These are phyloP conservation scores for Phengaris arion DNA, from an alignment of 2,888 invertebrate species.

Conservation along the genomic window DNA sequence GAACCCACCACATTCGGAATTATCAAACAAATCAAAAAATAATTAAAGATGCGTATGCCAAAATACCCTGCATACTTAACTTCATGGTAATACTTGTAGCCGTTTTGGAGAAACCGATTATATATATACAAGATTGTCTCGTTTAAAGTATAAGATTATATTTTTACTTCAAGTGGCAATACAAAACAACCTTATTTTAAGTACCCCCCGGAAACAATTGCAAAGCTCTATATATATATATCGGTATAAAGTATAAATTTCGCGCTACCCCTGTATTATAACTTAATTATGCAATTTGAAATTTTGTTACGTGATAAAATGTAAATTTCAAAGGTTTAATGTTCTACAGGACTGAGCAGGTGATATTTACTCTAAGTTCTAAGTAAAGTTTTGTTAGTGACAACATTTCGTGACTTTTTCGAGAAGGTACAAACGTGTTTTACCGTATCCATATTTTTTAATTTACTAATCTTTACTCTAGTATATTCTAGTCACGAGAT, in stretches of 20 bases:
- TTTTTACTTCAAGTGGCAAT: not conserved
- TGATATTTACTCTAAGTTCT: constrained; percentile 55
- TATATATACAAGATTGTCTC: too few species aligned
- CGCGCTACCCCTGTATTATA: constrained; percentile 46
- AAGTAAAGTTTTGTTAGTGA: constrained; percentile 41
- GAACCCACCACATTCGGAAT: too few species aligned
- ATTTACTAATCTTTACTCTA: too few species aligned
- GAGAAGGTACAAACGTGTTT: not conserved
- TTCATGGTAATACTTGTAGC: too few species aligned
- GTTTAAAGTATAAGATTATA: too few species aligned
- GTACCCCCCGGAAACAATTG: not conserved
- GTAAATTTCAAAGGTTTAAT: constrained; percentile 65
- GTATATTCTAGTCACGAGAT: too few species aligned
- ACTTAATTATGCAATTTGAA: constrained; percentile 62
- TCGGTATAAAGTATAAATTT: constrained; percentile 32
- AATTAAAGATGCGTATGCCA: too few species aligned
- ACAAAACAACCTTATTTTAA: not conserved
- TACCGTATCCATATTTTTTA: not conserved
- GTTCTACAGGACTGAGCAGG: constrained; percentile 55
- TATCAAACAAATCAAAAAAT: too few species aligned
- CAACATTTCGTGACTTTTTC: not conserved
- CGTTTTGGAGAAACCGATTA: too few species aligned
- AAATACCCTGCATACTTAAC: too few species aligned
- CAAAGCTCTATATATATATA: constrained; percentile 15
- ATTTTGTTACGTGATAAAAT: constrained; percentile 65